These are phyloP conservation scores for Neelides folsomi DNA, from an alignment of 2,888 invertebrate species.

Conservation along the genomic window DNA sequence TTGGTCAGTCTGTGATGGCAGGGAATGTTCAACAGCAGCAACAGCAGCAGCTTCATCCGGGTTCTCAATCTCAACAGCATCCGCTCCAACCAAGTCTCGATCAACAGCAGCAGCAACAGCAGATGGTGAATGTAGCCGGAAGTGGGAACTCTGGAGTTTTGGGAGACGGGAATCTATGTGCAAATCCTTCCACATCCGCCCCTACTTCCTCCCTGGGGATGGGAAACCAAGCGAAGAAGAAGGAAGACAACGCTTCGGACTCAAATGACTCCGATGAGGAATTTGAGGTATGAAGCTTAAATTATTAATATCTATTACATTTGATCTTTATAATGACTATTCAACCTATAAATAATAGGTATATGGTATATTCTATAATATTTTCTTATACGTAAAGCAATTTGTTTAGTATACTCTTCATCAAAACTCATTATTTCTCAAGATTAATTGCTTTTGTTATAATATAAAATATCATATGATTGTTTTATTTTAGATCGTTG, in stretches of 20 bases:
- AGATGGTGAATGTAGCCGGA: conserved; percentile 7
- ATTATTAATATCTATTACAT: too few species aligned
- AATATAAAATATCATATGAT: background rate
- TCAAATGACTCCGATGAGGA: conserved; percentile 31
- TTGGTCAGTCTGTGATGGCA: conserved; percentile 13
- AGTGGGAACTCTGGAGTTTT: conserved; percentile 1
- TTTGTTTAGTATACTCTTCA: too few species aligned
- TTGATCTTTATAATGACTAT: background rate
- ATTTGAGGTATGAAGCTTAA: conserved; percentile 20
- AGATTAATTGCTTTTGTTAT: too few species aligned
- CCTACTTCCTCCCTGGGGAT: background rate
- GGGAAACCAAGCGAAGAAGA: conserved; percentile 9
- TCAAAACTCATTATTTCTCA: too few species aligned
- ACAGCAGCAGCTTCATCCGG: conserved; percentile 4
- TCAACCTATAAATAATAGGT: background rate
- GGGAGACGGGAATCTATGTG: too few species aligned
- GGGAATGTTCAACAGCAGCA: conserved; percentile 8
- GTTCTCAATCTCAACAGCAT: conserved; percentile 4
- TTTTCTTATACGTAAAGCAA: too few species aligned
- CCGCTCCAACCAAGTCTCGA: conserved; percentile 1
- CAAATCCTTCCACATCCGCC: too few species aligned
- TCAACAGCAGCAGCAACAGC: conserved; percentile 6
- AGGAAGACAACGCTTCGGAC: conserved; percentile 22
- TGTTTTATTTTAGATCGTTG: conserved; percentile 4
- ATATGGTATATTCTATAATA: too few species aligned